phyloP scores from a whole-genome alignment of 2,113 vertebrate species.

The Serinus canaria region DNA sequence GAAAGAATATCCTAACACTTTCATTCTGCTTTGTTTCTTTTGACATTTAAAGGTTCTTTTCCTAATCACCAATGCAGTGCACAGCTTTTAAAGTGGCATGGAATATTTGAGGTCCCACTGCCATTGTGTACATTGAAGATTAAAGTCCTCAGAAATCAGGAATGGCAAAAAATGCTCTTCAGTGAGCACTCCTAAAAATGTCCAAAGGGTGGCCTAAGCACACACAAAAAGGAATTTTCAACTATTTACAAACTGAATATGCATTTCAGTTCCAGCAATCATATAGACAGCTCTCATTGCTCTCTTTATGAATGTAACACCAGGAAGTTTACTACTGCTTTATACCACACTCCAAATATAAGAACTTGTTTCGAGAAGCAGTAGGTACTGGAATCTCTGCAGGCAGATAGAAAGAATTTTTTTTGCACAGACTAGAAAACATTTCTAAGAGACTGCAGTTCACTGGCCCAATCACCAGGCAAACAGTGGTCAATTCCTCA shows the following conservation, averaged over 20 bases:
- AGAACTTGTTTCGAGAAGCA: neutral
- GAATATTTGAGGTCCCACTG: neutral
- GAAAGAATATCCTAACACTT: neutral
- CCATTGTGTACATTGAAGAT: rapidly evolving
- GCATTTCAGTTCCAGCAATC: neutral
- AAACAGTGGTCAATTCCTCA: neutral
- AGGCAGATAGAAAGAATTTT: neutral
- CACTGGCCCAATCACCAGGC: neutral
- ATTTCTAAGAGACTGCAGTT: neutral
- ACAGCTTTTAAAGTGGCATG: neutral
- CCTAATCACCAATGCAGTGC: neutral
- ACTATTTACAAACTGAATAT: neutral
- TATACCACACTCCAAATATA: neutral
- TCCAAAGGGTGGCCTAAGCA: neutral
- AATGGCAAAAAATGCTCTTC: neutral
- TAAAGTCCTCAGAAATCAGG: neutral
- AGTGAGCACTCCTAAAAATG: neutral
- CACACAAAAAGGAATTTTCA: neutral
- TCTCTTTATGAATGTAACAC: neutral
- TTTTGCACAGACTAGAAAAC: neutral
- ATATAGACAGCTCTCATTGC: neutral
- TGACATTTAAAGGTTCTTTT: neutral
- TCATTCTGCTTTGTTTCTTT: neutral
- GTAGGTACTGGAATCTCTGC: neutral
- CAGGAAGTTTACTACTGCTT: neutral